These are phyloP conservation scores for Eufriesea mexicana DNA, from an alignment of 1,140 invertebrate genomes.

Conservation along the genomic window DNA sequence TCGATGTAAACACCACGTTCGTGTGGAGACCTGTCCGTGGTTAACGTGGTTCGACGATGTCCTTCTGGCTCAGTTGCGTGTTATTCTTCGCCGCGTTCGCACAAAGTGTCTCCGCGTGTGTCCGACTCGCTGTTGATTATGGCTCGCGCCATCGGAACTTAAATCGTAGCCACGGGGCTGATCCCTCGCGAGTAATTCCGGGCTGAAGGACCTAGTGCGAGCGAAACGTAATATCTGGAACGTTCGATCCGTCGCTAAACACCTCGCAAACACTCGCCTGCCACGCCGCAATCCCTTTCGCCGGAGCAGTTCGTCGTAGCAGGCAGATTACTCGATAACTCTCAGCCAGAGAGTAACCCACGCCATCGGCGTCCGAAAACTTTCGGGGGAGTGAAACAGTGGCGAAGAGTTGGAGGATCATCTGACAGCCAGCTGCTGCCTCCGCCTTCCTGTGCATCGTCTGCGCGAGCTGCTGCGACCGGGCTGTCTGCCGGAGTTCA, in stretches of 20 bases:
- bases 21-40: too few species aligned
- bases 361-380: slow-evolving; percentile 42
- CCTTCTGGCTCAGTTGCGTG: too few species aligned
- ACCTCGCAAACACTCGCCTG: not conserved
- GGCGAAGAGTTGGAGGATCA: slow-evolving; percentile 40
- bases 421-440: slow-evolving; percentile 49
- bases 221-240: not conserved
- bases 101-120: too few species aligned
- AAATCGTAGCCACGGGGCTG: too few species aligned
- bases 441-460: slow-evolving; percentile 21
- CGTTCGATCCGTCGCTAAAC: too few species aligned
- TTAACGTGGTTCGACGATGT: too few species aligned
- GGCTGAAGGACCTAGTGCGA: not conserved
- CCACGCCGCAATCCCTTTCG: too few species aligned
- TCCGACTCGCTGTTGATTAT: too few species aligned
- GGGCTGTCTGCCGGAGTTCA: slow-evolving; percentile 56
- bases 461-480: not conserved
- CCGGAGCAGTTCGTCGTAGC: slow-evolving; percentile 22
- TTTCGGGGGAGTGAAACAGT: slow-evolving; percentile 28
- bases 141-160: too few species aligned
- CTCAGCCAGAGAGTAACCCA: slow-evolving; percentile 34
- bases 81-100: too few species aligned
- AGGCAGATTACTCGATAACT: slow-evolving; percentile 63
- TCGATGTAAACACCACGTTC: too few species aligned
- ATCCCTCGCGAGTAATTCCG: too few species aligned